These are phyloP conservation scores for Drosophila pruinosa DNA, from an alignment of 1,140 invertebrate genomes.

Conservation along the genomic window DNA sequence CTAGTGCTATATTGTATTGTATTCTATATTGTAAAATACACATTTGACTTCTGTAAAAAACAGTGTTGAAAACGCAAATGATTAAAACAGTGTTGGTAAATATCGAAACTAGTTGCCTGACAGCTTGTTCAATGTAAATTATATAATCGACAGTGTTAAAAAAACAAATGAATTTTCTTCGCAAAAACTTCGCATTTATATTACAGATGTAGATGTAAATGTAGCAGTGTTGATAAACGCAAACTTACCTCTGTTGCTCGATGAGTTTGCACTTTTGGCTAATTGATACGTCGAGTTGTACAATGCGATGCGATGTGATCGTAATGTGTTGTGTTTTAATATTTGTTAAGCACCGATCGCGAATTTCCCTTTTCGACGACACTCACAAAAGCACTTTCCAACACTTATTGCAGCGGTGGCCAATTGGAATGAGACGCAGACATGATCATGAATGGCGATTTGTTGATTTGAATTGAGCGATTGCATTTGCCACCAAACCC, in stretches of 20 bases:
- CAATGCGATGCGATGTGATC: not conserved
- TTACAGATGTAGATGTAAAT: too few relatives aligned
- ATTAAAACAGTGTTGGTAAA: too few relatives aligned
- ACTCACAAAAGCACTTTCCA: conserved; percentile 1
- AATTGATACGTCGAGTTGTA: not conserved
- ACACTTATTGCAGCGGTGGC: conserved; percentile 1
- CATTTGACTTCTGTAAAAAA: too few relatives aligned
- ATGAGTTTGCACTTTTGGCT: not conserved
- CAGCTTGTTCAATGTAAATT: too few relatives aligned
- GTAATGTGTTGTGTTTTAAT: not conserved
- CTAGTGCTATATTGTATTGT: too few relatives aligned
- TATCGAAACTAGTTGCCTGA: too few relatives aligned
- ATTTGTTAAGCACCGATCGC: not conserved
- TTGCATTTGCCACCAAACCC: not conserved
- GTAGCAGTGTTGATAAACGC: not conserved
- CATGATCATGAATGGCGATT: not conserved
- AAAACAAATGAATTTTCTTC: too few relatives aligned
- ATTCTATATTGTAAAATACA: too few relatives aligned
- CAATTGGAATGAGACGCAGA: not conserved
- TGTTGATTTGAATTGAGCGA: not conserved
- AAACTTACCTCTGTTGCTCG: not conserved
- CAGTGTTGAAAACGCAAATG: too few relatives aligned
- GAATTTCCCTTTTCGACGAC: not conserved
- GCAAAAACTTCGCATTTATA: too few relatives aligned
- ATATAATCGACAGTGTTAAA: too few relatives aligned